Evolutionary conservation across 1,140 invertebrate genomes (phyloP).

Genomic region (Lepidostoma basale): DNA sequence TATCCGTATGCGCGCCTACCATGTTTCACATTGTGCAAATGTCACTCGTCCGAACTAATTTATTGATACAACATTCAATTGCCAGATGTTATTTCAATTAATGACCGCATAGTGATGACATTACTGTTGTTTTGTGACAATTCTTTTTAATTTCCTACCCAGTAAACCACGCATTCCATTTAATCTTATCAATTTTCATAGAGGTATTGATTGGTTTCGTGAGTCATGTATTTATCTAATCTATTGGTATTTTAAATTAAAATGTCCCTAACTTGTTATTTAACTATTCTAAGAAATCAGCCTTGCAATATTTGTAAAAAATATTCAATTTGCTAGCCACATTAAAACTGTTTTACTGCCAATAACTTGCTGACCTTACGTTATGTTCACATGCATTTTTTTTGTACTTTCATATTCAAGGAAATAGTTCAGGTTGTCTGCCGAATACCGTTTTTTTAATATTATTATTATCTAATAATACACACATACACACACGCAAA

Average conservation of each 20-base stretch:
- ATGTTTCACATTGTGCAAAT: slow-evolving; percentile 6
- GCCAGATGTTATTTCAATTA: slow-evolving; percentile 37
- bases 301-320: not conserved
- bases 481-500: no score
- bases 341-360: not conserved
- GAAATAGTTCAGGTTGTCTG: not conserved
- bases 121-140: slow-evolving; percentile 15
- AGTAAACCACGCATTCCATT: not conserved
- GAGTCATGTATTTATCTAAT: slow-evolving; percentile 11
- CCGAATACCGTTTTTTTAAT: no score
- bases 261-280: no score
- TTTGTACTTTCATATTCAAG: not conserved
- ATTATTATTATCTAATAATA: no score
- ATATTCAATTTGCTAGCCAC: no score
- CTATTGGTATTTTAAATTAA: no score
- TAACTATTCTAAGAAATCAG: slow-evolving; percentile 1
- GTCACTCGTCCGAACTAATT: slow-evolving; percentile 27
- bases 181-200: slow-evolving; percentile 22
- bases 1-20: not conserved
- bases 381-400: not conserved
- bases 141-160: slow-evolving; percentile 10
- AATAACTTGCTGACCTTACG: not conserved
- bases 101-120: slow-evolving; percentile 25
- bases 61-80: slow-evolving; percentile 39
- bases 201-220: slow-evolving; percentile 7